Conservation (phyloP, 1,140 invertebrate species). For the Stenopsyche tienmushanensis region DNA sequence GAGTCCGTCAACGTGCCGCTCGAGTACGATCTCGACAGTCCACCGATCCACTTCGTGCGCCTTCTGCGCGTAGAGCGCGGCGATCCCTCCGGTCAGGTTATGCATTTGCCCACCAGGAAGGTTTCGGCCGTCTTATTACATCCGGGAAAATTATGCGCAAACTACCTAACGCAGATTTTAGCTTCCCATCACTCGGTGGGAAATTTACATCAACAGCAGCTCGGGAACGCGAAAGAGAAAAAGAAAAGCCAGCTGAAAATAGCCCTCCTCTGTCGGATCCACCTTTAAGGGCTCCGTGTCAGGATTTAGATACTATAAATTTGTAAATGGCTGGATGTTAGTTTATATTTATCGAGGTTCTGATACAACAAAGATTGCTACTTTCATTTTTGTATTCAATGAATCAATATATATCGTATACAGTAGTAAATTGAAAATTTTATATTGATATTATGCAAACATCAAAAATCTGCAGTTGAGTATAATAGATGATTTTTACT, state of each 20-base stretch:
- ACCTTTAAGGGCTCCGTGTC: constrained; percentile 56
- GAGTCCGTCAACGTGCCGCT: constrained; percentile 73
- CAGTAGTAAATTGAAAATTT: too few species aligned
- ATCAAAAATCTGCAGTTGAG: too few species aligned
- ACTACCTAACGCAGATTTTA: constrained; percentile 66
- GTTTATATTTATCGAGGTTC: not conserved
- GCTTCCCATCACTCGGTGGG: constrained; percentile 53
- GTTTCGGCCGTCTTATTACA: constrained; percentile 96
- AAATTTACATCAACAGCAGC: constrained; percentile 46
- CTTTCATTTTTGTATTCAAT: too few species aligned
- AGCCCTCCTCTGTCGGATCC: constrained; percentile 48
- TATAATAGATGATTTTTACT: too few species aligned
- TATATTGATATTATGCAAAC: too few species aligned
- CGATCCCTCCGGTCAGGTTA: constrained; percentile 95
- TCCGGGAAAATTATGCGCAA: constrained; percentile 96
- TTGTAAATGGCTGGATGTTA: constrained; percentile 45
- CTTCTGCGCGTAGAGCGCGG: constrained; percentile 80
- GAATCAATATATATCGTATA: too few species aligned
- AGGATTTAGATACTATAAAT: constrained; percentile 68
- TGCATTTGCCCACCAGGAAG: constrained; percentile 96
- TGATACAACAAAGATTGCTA: too few species aligned
- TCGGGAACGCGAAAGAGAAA: constrained; percentile 46
- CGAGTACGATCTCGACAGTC: constrained; percentile 59
- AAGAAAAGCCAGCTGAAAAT: constrained; percentile 37
- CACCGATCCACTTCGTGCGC: constrained; percentile 77